phyloP scores from a whole-genome alignment of 1,140 invertebrate species.

The Muscidifurax raptorellus region DNA sequence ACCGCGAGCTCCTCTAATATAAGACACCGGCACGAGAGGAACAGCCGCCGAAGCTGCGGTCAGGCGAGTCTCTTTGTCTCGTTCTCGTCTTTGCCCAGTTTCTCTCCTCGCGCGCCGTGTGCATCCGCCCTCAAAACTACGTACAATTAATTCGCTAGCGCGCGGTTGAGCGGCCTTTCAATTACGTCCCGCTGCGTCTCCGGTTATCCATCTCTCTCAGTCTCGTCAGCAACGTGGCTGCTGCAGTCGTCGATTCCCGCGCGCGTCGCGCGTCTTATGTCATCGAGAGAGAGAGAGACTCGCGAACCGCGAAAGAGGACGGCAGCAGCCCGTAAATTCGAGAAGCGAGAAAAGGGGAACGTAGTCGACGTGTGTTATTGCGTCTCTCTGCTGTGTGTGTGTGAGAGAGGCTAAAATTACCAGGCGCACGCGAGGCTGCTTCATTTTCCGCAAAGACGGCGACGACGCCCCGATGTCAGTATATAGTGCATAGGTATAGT shows the following conservation, averaged over 20 bases:
- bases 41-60: background rate
- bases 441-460: background rate
- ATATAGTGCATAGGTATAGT: background rate
- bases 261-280: background rate
- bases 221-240: background rate
- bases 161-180: slow-evolving; percentile 25
- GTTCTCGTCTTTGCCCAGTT: background rate
- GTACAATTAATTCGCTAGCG: slow-evolving; percentile 24
- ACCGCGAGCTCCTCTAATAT: background rate
- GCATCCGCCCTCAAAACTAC: background rate
- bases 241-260: slow-evolving; percentile 1
- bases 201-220: background rate
- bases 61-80: background rate
- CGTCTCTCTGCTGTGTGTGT: background rate
- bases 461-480: background rate
- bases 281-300: background rate
- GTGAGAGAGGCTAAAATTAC: slow-evolving; percentile 24
- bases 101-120: too few species aligned
- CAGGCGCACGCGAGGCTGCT: background rate
- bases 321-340: background rate
- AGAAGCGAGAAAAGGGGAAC: slow-evolving; percentile 5
- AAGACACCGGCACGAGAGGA: background rate
- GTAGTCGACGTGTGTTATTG: slow-evolving; percentile 10
- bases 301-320: background rate
- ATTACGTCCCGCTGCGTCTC: background rate